Base-by-base conservation (phyloP, 2,113 vertebrate species). In the Phoenicopterus ruber region DNA sequence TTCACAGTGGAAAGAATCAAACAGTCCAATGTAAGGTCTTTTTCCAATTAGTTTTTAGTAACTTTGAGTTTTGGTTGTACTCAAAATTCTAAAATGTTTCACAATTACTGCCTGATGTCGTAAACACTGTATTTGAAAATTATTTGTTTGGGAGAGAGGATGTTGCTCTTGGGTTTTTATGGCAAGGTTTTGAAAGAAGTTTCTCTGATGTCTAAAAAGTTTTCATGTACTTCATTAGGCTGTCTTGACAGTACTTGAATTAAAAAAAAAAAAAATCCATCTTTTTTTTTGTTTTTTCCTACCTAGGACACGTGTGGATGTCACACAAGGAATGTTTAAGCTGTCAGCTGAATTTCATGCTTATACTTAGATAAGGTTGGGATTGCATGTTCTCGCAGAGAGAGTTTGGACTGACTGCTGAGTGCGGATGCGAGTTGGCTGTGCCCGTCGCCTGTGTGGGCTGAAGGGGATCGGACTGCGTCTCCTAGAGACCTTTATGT, bases 271-370 rank as follows among this genome's bases (percentile, higher is more conserved):
- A 10, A 8, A 54, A 44, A 40, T 17, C 7, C 24, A 19, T 50
- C 7, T 8, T 25, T 24, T 59, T 78, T 44, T 13, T 7, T 14
- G 24, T 42, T 50, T 50, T 50, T 36, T 32, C 24, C 26, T 63
- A 20, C 2, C 0, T 13, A 24, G n/a, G 25, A 52, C 21, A n/a
- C 1, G 1, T 18, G 40, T 70, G 40, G 18, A 32, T 91, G 15
- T 36, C 36, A 40, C 58, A 14, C 31, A 52, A 65, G 49, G 40
- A 59, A 54, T 19, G 3, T 71, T 85, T 18, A 82, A 65, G 44
- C 25, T 52, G 21, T 32, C 31, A 1, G 15, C 36, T 6, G 13
- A 28, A 38, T 93, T 82, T 59, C 47, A 7, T 61, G 32, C n/a
- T 54, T 32, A 10, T 32, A 2, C 10, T 79, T 79, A 13, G 7